phyloP scores from a whole-genome alignment of 2,797 vertebrate species.

The Myotis daubentonii region DNA sequence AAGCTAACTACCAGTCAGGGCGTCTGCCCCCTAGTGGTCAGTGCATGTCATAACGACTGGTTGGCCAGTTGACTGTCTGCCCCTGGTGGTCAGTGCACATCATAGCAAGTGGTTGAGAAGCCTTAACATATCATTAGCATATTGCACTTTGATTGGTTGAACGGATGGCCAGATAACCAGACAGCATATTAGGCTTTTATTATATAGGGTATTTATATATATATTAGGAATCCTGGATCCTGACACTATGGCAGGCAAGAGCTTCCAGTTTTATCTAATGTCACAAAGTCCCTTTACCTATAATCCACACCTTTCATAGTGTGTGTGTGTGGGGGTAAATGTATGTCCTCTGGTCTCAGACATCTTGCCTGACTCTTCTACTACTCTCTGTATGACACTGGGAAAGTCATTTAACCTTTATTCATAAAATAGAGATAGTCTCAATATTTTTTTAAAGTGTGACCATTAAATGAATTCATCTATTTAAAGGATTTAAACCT shows the following conservation, averaged over 20 bases:
- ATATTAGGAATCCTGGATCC: neutral
- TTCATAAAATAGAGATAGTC: neutral
- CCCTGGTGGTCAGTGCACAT: too few species aligned
- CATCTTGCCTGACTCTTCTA: neutral
- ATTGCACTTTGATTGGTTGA: too few species aligned
- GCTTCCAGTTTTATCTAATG: neutral
- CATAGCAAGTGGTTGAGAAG: too few species aligned
- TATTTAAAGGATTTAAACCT: neutral
- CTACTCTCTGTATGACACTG: neutral
- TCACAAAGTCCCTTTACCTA: neutral
- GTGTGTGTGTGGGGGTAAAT: neutral
- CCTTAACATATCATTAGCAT: too few species aligned
- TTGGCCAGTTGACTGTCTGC: too few species aligned
- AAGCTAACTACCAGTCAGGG: too few species aligned
- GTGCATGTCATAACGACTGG: too few species aligned
- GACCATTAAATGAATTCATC: neutral
- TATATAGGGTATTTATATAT: too few species aligned
- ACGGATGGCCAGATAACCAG: rapidly evolving
- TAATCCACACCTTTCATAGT: neutral
- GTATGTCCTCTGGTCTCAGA: neutral
- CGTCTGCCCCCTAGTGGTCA: too few species aligned
- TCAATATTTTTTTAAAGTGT: neutral
- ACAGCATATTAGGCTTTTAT: too few species aligned
- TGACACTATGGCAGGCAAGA: neutral
- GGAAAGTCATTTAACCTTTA: neutral